A percentile compares a stretch with the other conserved stretches of the same genome.
Evolutionary conservation across 2,888 invertebrate genomes (phyloP).

Genomic region (Pherbina coryleti): DNA sequence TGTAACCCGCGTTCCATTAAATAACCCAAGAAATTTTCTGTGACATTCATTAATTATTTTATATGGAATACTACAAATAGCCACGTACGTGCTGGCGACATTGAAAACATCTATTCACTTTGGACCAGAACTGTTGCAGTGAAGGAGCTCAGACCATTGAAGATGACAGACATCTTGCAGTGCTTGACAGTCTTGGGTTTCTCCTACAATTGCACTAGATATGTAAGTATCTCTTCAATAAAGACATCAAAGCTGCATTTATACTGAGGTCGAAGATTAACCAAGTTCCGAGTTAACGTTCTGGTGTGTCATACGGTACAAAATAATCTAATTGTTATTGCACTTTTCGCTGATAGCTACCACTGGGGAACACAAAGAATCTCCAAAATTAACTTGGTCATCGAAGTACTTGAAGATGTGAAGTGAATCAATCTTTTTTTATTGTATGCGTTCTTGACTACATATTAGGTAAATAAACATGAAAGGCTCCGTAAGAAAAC

Average conservation of each 20-base stretch:
- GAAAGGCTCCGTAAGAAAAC: constrained; percentile 10
- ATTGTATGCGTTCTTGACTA: background rate
- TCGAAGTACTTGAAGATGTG: background rate
- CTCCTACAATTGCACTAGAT: background rate
- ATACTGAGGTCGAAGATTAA: too few relatives aligned
- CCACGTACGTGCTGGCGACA: constrained; percentile 67
- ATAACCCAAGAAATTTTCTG: constrained; percentile 61
- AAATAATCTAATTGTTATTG: background rate
- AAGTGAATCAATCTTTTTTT: too few relatives aligned
- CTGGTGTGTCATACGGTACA: background rate
- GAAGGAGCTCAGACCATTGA: background rate
- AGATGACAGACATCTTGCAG: background rate
- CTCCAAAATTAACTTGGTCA: constrained; percentile 33
- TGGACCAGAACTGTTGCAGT: background rate
- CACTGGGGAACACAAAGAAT: background rate
- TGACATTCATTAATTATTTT: constrained; percentile 69
- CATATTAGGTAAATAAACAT: constrained; percentile 36
- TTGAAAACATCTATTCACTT: constrained; percentile 49
- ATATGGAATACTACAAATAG: constrained; percentile 66
- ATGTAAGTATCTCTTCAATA: background rate
- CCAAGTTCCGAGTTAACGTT: too few relatives aligned
- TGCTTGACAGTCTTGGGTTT: background rate
- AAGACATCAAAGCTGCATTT: too few relatives aligned
- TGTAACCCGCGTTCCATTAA: constrained; percentile 52
- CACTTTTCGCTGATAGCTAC: background rate